Evolutionary conservation across 2,113 vertebrate species (phyloP).

Genomic region (Synodontis membranacea): DNA sequence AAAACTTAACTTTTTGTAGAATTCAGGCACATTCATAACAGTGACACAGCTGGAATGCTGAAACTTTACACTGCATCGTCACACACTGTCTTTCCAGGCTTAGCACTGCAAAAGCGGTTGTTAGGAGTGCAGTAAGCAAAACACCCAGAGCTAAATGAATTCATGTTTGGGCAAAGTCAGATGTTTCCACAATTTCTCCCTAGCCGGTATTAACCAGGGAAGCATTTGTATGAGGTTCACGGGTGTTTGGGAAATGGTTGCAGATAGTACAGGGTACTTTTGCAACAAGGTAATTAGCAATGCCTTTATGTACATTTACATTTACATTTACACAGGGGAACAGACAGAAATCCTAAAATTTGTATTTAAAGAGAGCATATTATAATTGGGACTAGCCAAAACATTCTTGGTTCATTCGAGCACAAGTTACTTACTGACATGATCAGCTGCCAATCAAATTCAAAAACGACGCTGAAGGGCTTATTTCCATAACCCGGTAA

Average conservation of each 20-base stretch:
- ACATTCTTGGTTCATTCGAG: not conserved
- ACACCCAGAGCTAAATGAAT: not conserved
- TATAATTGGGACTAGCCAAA: not conserved
- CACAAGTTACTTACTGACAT: not conserved
- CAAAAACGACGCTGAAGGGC: no score
- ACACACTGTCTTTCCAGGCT: not conserved
- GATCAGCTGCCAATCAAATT: not conserved
- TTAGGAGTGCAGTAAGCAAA: not conserved
- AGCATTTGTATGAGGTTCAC: not conserved
- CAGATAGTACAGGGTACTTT: not conserved
- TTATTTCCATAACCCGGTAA: no score
- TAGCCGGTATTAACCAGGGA: not conserved
- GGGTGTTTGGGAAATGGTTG: not conserved
- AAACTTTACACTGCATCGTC: not conserved
- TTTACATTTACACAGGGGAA: not conserved
- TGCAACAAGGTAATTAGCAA: not conserved
- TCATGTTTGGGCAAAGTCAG: conserved; percentile 11
- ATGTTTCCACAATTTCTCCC: conserved; percentile 13
- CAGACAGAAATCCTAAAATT: not conserved
- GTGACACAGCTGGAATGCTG: not conserved
- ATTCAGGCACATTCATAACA: not conserved
- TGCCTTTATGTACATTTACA: not conserved
- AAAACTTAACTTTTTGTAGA: not conserved
- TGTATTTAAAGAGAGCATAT: not conserved
- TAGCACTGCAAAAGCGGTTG: not conserved